Evolutionary conservation across 2,797 vertebrate species (phyloP).

Genomic region (Alfaro cultratus): DNA sequence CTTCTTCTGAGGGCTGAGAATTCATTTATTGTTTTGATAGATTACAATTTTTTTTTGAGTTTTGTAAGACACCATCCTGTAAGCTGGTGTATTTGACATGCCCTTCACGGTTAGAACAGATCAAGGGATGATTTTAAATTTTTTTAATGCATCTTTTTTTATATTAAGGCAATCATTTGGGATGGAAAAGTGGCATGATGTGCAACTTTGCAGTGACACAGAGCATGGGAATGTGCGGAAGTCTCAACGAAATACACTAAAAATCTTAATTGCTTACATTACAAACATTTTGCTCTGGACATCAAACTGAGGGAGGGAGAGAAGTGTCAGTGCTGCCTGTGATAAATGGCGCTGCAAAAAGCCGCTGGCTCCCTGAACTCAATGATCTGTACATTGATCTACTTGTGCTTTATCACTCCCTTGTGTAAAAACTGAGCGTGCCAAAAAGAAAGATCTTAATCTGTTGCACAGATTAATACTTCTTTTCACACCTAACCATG

Average conservation of each 20-base stretch:
- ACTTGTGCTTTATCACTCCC: slow-evolving; percentile 66
- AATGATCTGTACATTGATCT: slow-evolving; percentile 73
- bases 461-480: neutral
- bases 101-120: neutral
- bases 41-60: neutral
- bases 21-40: neutral
- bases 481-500: neutral
- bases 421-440: slow-evolving; percentile 21
- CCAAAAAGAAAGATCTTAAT: slow-evolving; percentile 13
- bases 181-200: neutral
- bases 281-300: slow-evolving; percentile 12
- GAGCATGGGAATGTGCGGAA: neutral
- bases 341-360: slow-evolving; percentile 59
- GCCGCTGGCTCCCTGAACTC: slow-evolving; percentile 50
- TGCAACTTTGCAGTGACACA: neutral
- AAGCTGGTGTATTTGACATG: neutral
- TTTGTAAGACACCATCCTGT: neutral
- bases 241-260: neutral
- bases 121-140: neutral
- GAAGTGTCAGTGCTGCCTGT: slow-evolving; percentile 48
- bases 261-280: neutral
- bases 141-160: neutral
- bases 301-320: slow-evolving; percentile 8
- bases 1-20: neutral
- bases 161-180: neutral